phyloP scores from a whole-genome alignment of 1,140 invertebrate species.

The Conopomorpha cramerella region DNA sequence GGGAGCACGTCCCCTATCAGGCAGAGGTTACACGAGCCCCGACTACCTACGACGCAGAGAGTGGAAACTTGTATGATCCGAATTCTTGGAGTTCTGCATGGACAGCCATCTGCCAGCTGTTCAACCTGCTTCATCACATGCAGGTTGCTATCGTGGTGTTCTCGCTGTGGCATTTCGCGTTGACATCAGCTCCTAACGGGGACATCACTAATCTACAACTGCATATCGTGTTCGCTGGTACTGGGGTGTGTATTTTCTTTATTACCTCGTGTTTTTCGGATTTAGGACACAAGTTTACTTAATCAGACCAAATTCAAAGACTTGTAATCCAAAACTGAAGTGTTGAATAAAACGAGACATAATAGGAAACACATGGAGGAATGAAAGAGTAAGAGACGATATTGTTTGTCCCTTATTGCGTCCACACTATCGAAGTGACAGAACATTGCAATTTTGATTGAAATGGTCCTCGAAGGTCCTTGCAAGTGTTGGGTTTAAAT shows the following conservation, averaged over 20 bases:
- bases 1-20: constrained; percentile 49
- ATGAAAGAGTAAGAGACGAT: no score
- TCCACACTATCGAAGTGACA: no score
- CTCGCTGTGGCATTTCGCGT: constrained; percentile 41
- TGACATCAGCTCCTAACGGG: constrained; percentile 33
- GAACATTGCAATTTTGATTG: no score
- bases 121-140: constrained; percentile 48
- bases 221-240: constrained; percentile 50
- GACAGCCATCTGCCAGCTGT: constrained; percentile 35
- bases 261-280: no score
- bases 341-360: no score
- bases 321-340: no score
- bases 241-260: constrained; percentile 32
- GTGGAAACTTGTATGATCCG: constrained; percentile 21
- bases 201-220: constrained; percentile 38
- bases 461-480: no score
- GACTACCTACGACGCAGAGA: constrained; percentile 35
- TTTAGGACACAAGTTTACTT: no score
- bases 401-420: no score
- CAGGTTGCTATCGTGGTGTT: constrained; percentile 45
- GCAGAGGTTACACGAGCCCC: constrained; percentile 38
- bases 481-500: no score
- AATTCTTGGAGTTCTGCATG: constrained; percentile 39
- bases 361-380: no score
- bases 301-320: no score